These are phyloP conservation scores for Eurystomus gularis DNA, from an alignment of 2,113 vertebrate genomes.

Conservation along the genomic window DNA sequence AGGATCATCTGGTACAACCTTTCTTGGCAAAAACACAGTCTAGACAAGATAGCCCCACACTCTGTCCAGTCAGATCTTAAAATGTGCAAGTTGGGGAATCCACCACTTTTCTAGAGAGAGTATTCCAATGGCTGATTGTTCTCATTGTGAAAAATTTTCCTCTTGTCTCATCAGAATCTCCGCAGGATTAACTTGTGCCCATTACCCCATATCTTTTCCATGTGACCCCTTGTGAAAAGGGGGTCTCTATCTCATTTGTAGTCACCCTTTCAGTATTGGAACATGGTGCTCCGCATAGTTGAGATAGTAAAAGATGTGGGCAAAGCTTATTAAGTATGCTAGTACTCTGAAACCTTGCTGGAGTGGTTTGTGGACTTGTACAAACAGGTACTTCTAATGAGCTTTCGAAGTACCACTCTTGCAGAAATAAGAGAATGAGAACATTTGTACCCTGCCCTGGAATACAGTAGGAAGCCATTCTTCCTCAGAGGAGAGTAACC, in stretches of 20 bases:
- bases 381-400: neutral
- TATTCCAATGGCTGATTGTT: no score
- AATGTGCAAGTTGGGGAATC: no score
- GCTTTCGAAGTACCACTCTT: neutral
- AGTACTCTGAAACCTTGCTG: neutral
- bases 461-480: neutral
- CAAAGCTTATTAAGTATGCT: neutral
- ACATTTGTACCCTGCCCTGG: neutral
- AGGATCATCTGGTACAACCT: neutral
- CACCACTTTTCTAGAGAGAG: no score
- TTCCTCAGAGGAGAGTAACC: neutral
- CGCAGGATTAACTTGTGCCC: neutral
- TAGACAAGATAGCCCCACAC: neutral
- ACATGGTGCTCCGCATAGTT: neutral
- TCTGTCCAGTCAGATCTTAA: no score
- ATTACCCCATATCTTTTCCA: neutral
- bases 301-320: neutral
- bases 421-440: neutral
- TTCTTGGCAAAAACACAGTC: neutral
- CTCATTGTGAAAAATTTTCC: no score
- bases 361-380: neutral
- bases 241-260: neutral
- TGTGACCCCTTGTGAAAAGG: neutral
- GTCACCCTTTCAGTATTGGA: neutral
- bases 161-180: neutral